Conservation (phyloP, 2,888 invertebrate genomes). For the Spodoptera littoralis region DNA sequence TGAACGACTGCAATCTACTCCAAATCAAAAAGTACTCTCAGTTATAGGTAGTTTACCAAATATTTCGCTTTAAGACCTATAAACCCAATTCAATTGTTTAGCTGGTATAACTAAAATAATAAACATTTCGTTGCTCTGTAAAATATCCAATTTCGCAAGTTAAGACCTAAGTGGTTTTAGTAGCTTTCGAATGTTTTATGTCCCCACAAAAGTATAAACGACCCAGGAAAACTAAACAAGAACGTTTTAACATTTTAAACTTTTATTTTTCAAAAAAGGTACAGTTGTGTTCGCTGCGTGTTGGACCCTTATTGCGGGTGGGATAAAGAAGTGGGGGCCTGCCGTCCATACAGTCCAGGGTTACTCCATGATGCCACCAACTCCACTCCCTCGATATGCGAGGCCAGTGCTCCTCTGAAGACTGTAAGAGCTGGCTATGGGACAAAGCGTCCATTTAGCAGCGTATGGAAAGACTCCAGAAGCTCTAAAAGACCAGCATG, state of each 20-base stretch:
- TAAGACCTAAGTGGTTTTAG: slow-evolving; percentile 1
- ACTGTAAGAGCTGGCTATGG: slow-evolving; percentile 90
- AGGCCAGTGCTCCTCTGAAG: slow-evolving; percentile 87
- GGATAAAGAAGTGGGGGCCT: slow-evolving; percentile 90
- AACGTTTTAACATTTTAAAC: neutral
- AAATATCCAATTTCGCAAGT: neutral
- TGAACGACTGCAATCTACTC: no score
- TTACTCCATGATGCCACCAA: slow-evolving; percentile 90
- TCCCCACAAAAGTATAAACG: neutral
- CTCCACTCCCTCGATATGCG: slow-evolving; percentile 89
- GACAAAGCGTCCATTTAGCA: slow-evolving; percentile 90
- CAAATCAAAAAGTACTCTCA: no score
- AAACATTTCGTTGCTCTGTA: neutral
- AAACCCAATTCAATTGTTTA: neutral
- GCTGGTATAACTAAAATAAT: slow-evolving; percentile 1
- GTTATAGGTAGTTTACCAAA: no score
- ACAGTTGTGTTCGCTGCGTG: slow-evolving; percentile 90
- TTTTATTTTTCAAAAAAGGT: slow-evolving; percentile 67
- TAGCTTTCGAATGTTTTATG: slow-evolving; percentile 10
- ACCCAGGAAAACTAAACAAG: neutral
- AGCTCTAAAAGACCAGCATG: slow-evolving; percentile 81
- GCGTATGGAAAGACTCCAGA: slow-evolving; percentile 87
- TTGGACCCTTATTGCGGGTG: slow-evolving; percentile 92
- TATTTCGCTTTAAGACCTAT: neutral
- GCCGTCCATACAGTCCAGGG: slow-evolving; percentile 88